Evolutionary conservation across 2,888 invertebrate genomes (phyloP), one percentile per base, ranked within the genome.

Genomic region (Anoplius nigerrimus): DNA sequence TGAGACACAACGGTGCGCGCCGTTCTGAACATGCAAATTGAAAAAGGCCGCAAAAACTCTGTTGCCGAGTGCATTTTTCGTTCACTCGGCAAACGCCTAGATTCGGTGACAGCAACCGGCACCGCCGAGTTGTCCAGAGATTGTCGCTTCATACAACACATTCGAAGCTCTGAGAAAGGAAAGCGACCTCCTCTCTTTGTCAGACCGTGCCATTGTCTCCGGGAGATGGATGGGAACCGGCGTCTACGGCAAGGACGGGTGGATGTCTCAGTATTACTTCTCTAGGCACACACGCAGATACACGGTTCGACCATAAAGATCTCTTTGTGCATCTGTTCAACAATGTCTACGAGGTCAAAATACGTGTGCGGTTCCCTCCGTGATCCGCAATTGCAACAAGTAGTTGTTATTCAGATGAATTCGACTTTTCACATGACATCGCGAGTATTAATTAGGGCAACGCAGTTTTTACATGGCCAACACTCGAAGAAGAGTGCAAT

Each of bases 181-280:
- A 83, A 83, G 82, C 83, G 69, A 56, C 65, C 79, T 75, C 74
- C 65, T 81, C 71, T 75, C 72, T 76, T 82, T 72, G 78, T 77
- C 73, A 65, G 69, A 20, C 59, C 51, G 54, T 34, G 20, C 79
- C 68, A 82, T 82, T 82, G 82, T 82, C 76, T 73, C 67, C 43
- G 45, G 51, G 62, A 65, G 74, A 80, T 69, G 69, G 78, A 75
- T 80, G 80, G 78, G 82, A 80, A 80, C 72, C 66, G 56, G 75
- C 53, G 52, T 60, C 52, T 56, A 51, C 46, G 34, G 62, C 63
- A 24, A 52, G 67, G 59, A 63, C 64, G 67, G n/a, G 57, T 72
- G 70, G 64, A 70, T 65, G 67, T 59, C 68, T 56, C 67, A 62
- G 42, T 54, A 74, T 76, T 80, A 70, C 72, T 79, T 76, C 67